A percentile compares a stretch with the other conserved stretches of the same genome.
Evolutionary conservation across 2,113 vertebrate species (phyloP).

Genomic region (Callocephalon fimbriatum): DNA sequence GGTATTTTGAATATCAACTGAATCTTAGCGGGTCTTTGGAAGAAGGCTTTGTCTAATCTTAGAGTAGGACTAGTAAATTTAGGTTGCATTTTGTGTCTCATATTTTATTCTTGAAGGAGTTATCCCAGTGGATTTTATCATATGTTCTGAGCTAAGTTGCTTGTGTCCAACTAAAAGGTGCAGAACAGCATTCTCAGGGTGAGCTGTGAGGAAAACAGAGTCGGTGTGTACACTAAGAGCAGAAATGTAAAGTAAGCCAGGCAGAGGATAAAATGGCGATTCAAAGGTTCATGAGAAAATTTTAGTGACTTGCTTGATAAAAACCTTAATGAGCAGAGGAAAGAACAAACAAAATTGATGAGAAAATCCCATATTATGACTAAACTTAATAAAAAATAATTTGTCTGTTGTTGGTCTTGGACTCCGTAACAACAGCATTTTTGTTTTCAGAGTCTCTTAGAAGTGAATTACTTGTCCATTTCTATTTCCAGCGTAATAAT

Average conservation of each 20-base stretch:
- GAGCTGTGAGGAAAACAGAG: background rate
- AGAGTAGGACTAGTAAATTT: background rate
- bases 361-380: background rate
- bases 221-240: background rate
- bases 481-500: background rate
- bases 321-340: background rate
- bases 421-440: background rate
- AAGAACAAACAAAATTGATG: background rate
- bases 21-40: background rate
- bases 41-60: background rate
- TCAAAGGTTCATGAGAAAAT: background rate
- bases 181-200: background rate
- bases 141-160: background rate
- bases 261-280: background rate
- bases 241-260: background rate
- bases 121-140: background rate
- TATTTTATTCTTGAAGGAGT: background rate
- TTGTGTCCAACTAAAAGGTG: background rate
- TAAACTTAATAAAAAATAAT: background rate
- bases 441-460: background rate
- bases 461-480: background rate
- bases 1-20: background rate
- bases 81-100: rapidly evolving
- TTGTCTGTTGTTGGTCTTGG: background rate
- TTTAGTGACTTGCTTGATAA: background rate